Conservation (phyloP, 92 coral and sea anemone genomes). For the Meandrina meandrites region DNA sequence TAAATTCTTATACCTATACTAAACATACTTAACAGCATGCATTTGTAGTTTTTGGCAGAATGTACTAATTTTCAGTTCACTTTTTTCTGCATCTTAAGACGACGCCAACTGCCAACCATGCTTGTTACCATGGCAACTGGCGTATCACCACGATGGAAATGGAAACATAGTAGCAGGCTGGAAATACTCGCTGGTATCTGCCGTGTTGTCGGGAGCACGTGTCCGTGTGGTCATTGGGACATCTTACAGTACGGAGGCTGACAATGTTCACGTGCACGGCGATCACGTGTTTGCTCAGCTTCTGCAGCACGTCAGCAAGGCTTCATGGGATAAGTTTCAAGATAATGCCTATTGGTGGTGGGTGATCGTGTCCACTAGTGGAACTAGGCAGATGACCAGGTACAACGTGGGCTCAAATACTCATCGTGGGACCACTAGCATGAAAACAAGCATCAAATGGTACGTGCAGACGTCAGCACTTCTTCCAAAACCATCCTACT, state of each 20-base stretch:
- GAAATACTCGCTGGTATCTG: slow-evolving; percentile 68
- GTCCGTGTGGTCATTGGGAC: slow-evolving; percentile 57
- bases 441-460: slow-evolving; percentile 59
- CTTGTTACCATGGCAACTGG: slow-evolving; percentile 61
- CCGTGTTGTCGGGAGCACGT: slow-evolving; percentile 81
- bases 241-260: slow-evolving; percentile 63
- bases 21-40: too few relatives aligned
- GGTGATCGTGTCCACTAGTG: slow-evolving; percentile 56
- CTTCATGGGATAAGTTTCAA: slow-evolving; percentile 68
- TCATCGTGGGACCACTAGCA: slow-evolving; percentile 47
- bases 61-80: too few relatives aligned
- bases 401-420: slow-evolving; percentile 75
- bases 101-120: slow-evolving; percentile 7
- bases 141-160: slow-evolving; percentile 60
- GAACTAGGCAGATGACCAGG: slow-evolving; percentile 53
- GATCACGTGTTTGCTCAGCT: slow-evolving; percentile 78
- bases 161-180: slow-evolving; percentile 68
- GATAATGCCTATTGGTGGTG: slow-evolving; percentile 75
- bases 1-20: too few relatives aligned
- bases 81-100: too few relatives aligned
- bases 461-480: slow-evolving; percentile 56
- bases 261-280: slow-evolving; percentile 57
- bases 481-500: slow-evolving; percentile 46
- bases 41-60: too few relatives aligned
- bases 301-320: slow-evolving; percentile 79